A percentile compares a stretch with the other conserved stretches of the same genome.
phyloP scores from a whole-genome alignment of 2,797 vertebrate species.

The Phoxinus dragarum region DNA sequence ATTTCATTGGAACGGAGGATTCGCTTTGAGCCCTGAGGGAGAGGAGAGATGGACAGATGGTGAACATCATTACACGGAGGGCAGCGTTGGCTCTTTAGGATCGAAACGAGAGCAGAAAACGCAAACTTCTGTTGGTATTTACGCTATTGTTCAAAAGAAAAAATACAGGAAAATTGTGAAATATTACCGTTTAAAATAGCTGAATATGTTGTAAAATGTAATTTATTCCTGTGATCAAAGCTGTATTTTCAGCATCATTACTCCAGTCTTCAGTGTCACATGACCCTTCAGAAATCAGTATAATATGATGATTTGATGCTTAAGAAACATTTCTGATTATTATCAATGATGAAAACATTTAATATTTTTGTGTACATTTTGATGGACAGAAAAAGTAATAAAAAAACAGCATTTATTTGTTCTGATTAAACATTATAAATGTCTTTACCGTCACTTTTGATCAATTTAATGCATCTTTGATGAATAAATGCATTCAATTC shows the following conservation, averaged over 20 bases:
- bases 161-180: background rate
- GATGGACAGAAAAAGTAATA: too few relatives aligned
- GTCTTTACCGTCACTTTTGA: background rate
- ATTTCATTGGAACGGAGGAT: conserved; percentile 94
- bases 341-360: background rate
- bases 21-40: conserved; percentile 86
- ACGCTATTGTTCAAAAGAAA: background rate
- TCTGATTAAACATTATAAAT: background rate
- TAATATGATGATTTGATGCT: background rate
- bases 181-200: background rate
- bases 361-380: too few relatives aligned
- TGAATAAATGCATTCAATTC: background rate
- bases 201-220: too few relatives aligned
- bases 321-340: background rate
- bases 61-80: conserved; percentile 10
- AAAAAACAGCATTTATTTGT: too few relatives aligned
- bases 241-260: background rate
- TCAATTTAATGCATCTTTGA: background rate
- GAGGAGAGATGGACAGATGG: background rate
- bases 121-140: background rate
- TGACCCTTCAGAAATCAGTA: background rate
- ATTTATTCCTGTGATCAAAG: background rate
- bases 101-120: background rate
- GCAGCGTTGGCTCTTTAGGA: background rate
- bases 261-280: background rate